These are phyloP conservation scores for Pongo abelii DNA, from an alignment of 2,113 vertebrate genomes.

Conservation along the genomic window DNA sequence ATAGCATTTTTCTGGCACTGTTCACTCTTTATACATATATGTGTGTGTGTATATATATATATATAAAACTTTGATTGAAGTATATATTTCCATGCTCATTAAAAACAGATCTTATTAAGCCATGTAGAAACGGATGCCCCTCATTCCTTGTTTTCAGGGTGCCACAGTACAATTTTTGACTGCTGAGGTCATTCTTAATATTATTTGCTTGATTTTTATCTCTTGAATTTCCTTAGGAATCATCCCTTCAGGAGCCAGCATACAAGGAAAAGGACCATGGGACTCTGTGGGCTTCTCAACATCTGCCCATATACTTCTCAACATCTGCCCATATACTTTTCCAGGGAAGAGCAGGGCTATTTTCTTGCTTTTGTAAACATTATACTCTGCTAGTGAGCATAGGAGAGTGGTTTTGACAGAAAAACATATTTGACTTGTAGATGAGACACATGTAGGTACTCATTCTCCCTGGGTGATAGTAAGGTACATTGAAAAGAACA, in stretches of 20 bases:
- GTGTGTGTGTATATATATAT: not conserved
- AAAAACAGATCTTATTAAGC: not conserved
- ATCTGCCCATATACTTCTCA: not conserved
- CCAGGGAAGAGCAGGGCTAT: not conserved
- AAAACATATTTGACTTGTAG: not conserved
- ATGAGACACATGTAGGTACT: not conserved
- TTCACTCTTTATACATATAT: not conserved
- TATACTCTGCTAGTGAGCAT: not conserved
- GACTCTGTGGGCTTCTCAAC: not conserved
- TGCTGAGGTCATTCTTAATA: not conserved
- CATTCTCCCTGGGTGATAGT: not conserved
- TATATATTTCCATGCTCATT: not conserved
- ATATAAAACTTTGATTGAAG: not conserved
- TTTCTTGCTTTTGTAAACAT: not conserved
- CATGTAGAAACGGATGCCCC: not conserved
- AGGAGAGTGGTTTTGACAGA: not conserved
- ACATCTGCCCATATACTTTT: not conserved
- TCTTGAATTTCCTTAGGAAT: not conserved
- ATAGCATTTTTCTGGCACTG: too few relatives aligned
- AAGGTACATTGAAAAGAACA: not conserved
- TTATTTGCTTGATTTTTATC: not conserved
- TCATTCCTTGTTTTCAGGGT: not conserved
- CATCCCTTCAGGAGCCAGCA: not conserved
- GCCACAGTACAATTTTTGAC: not conserved
- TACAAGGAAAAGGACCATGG: not conserved